These are phyloP conservation scores for Hormiphora californensis DNA, from an alignment of 37 sponge, comb jelly and placozoan genomes.

Conservation along the genomic window DNA sequence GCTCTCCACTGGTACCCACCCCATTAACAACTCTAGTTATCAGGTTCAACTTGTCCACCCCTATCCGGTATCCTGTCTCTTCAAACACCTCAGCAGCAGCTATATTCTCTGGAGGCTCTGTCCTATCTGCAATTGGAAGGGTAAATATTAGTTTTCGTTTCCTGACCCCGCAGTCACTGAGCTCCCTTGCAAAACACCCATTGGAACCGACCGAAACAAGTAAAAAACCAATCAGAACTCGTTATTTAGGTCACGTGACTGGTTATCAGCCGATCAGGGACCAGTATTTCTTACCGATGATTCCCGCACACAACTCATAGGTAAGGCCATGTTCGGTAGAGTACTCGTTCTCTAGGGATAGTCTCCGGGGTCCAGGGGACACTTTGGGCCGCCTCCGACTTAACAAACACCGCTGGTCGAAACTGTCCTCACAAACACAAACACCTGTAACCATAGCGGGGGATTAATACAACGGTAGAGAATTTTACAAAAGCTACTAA, in stretches of 20 bases:
- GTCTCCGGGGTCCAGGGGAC: conserved; percentile 11
- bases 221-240: no score
- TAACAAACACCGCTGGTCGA: conserved; percentile 17
- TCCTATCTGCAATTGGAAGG: not conserved
- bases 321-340: conserved; percentile 24
- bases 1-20: conserved; percentile 19
- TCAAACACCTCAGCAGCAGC: conserved; percentile 19
- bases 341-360: not conserved
- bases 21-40: conserved; percentile 23
- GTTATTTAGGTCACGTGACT: no score
- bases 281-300: not conserved
- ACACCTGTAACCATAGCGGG: not conserved
- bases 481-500: not conserved
- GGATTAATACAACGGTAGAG: not conserved
- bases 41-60: no score
- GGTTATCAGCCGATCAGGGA: no score
- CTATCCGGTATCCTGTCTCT: conserved; percentile 43
- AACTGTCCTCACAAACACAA: conserved; percentile 45
- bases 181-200: not conserved
- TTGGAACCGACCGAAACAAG: no score
- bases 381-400: conserved; percentile 3
- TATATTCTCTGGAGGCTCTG: conserved; percentile 1
- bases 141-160: not conserved
- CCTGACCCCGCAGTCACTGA: not conserved
- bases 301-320: conserved; percentile 39